Conservation (phyloP, 1,140 invertebrate genomes). For the Ooceraea biroi region DNA sequence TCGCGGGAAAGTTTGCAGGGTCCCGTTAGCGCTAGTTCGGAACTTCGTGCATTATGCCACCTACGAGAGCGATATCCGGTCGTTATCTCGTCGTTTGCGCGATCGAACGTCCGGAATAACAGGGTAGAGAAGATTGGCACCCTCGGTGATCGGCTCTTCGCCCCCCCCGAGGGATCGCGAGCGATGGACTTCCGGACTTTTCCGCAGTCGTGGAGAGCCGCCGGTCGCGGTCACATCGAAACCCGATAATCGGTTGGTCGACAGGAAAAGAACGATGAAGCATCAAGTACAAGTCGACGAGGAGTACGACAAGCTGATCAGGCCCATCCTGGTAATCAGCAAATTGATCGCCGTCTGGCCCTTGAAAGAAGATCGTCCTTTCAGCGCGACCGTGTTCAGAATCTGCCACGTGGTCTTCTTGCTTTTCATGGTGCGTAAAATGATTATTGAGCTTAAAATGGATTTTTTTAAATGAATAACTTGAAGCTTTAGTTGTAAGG, state of each 20-base stretch:
- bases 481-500: too few relatives aligned
- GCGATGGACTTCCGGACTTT: conserved; percentile 35
- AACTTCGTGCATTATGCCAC: conserved; percentile 43
- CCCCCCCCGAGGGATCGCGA: not conserved
- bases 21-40: conserved; percentile 25
- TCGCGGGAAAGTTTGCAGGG: conserved; percentile 21
- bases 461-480: too few relatives aligned
- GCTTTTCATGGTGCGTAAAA: conserved; percentile 56
- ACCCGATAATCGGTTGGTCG: not conserved
- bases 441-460: not conserved
- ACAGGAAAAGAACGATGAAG: conserved; percentile 22
- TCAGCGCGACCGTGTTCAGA: not conserved
- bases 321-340: conserved; percentile 57
- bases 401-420: conserved; percentile 47
- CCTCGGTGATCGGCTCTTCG: conserved; percentile 16
- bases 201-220: conserved; percentile 28
- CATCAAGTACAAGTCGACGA: not conserved
- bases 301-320: conserved; percentile 73
- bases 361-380: conserved; percentile 27
- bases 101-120: conserved; percentile 15
- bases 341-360: conserved; percentile 74
- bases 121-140: conserved; percentile 36
- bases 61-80: conserved; percentile 39
- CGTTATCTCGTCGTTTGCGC: conserved; percentile 27
- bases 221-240: conserved; percentile 18